These are phyloP conservation scores for Eupithecia inturbata DNA, from an alignment of 2,888 invertebrate genomes.

Conservation along the genomic window DNA sequence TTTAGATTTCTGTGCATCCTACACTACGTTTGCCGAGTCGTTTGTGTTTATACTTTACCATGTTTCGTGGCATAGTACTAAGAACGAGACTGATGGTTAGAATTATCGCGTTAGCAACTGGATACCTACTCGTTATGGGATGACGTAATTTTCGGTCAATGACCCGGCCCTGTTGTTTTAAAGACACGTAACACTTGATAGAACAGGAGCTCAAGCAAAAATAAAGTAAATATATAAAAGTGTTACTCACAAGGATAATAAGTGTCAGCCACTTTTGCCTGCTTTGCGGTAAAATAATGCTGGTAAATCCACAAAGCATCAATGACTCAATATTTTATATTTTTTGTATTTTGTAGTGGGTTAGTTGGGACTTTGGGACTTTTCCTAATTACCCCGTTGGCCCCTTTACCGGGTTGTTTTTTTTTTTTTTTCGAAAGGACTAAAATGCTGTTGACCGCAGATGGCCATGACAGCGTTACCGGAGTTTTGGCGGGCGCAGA, in stretches of 20 bases:
- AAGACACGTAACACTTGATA: conserved; percentile 13
- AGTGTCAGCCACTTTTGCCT: neutral
- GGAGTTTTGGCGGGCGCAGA: too few species aligned
- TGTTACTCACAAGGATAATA: neutral
- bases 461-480: too few species aligned
- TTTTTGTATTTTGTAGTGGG: too few species aligned
- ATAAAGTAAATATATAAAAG: too few species aligned
- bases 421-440: too few species aligned
- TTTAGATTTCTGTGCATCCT: too few species aligned
- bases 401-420: too few species aligned
- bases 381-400: too few species aligned
- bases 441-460: too few species aligned
- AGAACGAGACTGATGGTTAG: conserved; percentile 10
- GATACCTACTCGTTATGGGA: conserved; percentile 23
- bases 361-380: too few species aligned
- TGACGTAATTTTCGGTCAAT: conserved; percentile 42
- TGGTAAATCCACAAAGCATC: too few species aligned
- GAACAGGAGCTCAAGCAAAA: conserved; percentile 3
- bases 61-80: neutral
- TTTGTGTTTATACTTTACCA: neutral
- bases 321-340: too few species aligned
- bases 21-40: neutral
- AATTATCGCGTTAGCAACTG: conserved; percentile 29
- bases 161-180: conserved; percentile 40
- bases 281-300: neutral